phyloP scores from a whole-genome alignment of 2,888 invertebrate species.

The Callosobruchus maculatus region DNA sequence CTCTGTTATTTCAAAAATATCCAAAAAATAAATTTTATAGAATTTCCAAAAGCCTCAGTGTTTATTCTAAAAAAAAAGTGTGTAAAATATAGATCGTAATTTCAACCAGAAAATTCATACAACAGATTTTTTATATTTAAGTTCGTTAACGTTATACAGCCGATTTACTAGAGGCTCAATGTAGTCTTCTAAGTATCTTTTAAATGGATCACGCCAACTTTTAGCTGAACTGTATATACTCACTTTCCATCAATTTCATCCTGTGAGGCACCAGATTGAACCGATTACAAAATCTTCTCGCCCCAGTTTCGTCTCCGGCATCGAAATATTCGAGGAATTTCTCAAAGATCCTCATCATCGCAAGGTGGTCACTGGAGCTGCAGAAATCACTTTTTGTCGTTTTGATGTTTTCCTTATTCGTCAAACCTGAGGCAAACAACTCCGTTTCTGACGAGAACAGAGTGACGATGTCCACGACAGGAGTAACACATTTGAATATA shows the following conservation, averaged over 20 bases:
- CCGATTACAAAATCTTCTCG: conserved; percentile 49
- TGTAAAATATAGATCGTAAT: no score
- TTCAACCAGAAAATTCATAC: no score
- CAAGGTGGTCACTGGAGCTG: conserved; percentile 60
- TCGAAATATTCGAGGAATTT: conserved; percentile 49
- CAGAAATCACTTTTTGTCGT: conserved; percentile 53
- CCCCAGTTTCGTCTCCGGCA: conserved; percentile 32
- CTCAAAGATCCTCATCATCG: conserved; percentile 55
- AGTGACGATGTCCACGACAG: conserved; percentile 52
- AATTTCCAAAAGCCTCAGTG: no score
- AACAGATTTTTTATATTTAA: no score
- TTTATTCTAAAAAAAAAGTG: no score
- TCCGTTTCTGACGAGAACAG: conserved; percentile 53
- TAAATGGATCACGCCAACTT: no score
- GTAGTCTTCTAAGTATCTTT: no score
- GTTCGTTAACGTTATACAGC: no score
- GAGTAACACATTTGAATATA: conserved; percentile 55
- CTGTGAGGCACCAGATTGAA: conserved; percentile 52
- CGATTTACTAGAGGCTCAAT: no score
- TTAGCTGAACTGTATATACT: conserved; percentile 27
- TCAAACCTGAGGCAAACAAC: conserved; percentile 53
- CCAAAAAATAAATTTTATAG: no score
- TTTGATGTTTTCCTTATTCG: conserved; percentile 52
- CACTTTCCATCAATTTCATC: conserved; percentile 54
- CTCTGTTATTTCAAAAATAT: no score